Conservation (phyloP, 2,888 invertebrate genomes). For the Scaptomyza reducta region DNA sequence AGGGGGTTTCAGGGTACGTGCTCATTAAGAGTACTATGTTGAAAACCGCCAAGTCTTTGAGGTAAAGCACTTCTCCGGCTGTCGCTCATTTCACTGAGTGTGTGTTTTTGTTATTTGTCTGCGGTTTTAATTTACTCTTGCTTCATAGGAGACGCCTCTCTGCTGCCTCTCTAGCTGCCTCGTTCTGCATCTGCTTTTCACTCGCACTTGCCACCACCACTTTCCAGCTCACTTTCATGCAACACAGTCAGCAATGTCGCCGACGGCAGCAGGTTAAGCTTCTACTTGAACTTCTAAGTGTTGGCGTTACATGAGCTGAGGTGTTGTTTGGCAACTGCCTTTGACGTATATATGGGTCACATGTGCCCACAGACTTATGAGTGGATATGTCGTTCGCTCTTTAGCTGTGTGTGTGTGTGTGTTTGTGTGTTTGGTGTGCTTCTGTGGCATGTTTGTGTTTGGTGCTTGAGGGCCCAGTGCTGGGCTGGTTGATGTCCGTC, state of each 20-base stretch:
- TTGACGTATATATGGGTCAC: conserved; percentile 65
- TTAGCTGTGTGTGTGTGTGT: background rate
- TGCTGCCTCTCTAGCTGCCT: conserved; percentile 14
- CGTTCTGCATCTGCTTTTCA: background rate
- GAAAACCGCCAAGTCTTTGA: conserved; percentile 59
- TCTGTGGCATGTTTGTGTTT: conserved; percentile 28
- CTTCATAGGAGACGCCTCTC: conserved; percentile 42
- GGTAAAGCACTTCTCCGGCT: conserved; percentile 49
- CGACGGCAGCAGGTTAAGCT: conserved; percentile 81
- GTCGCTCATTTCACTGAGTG: conserved; percentile 55
- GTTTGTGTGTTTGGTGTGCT: conserved; percentile 2
- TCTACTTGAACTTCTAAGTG: conserved; percentile 83
- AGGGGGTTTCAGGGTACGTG: background rate
- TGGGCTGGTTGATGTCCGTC: conserved; percentile 9
- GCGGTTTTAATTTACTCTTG: conserved; percentile 74
- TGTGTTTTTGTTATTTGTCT: conserved; percentile 36
- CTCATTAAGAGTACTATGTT: conserved; percentile 56
- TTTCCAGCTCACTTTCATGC: conserved; percentile 8
- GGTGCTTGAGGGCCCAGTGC: conserved; percentile 7
- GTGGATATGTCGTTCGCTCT: conserved; percentile 18
- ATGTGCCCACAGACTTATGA: conserved; percentile 43
- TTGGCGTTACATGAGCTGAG: conserved; percentile 72
- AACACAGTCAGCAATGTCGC: conserved; percentile 64
- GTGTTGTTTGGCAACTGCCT: conserved; percentile 72
- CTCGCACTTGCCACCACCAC: background rate